Evolutionary conservation across 2,113 vertebrate genomes (phyloP), one percentile per base, ranked within the genome.

Genomic region (Motacilla tschutschensis): DNA sequence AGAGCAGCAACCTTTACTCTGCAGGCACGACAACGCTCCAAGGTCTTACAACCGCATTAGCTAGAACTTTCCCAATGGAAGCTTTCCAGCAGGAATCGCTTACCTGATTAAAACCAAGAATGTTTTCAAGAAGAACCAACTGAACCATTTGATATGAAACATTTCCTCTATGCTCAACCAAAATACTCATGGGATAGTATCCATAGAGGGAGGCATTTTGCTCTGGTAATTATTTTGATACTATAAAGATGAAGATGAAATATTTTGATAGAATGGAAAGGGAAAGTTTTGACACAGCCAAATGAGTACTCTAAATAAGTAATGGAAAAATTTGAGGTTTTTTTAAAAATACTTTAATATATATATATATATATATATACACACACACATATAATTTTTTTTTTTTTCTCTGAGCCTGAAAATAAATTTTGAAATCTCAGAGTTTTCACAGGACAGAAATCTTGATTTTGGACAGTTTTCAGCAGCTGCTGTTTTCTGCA

Each of bases 21-120:
- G 41, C 3, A 7, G 33, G 58, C 0, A 1, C 0, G 0, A 50
- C 25, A 8, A 13, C 0, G 0, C 57, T 83, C 70, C 35, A 5
- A 35, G 21, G 33, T 50, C 53, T 46, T 24, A 47, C 0, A 0
- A 13, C 70, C 48, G 10, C 9, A 28, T n/a, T 17, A 43, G 44
- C 67, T 67, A 50, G 35, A 28, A 24, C 19, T 19, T 48, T 64
- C 48, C 54, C 63, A 47, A 53, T 6, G 14, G 46, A 66, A n/a
- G 24, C 29, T 64, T 71, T 81, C 58, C 71, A 75, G 40, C 66
- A 73, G 24, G 83, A 86, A 71, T 33, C 36, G 63, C 33, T 8
- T 6, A 19, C 7, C 36, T 17, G 18, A 46, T n/a, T 20, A 26
- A 55, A 25, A 31, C 17, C n/a, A 36, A 38, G n/a, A 71, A 67